These are phyloP conservation scores for Eutrigla gurnardus DNA, from an alignment of 2,797 vertebrate genomes.

Conservation along the genomic window DNA sequence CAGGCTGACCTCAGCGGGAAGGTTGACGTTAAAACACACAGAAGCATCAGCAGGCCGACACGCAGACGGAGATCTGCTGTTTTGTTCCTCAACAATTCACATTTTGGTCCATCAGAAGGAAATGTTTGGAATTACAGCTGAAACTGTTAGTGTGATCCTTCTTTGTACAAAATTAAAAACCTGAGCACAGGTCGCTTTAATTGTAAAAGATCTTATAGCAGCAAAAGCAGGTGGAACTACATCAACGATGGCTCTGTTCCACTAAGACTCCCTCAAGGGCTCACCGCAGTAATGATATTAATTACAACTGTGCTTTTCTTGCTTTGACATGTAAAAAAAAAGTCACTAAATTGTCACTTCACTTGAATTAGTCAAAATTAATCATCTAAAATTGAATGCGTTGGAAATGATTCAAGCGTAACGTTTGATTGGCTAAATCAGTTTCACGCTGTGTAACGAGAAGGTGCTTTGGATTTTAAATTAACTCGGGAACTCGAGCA, in stretches of 20 bases:
- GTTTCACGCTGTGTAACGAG: background rate
- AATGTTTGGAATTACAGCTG: background rate
- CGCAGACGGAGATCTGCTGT: background rate
- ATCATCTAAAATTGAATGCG: background rate
- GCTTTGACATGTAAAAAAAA: too few species aligned
- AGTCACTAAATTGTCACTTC: too few species aligned
- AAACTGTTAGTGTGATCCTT: background rate
- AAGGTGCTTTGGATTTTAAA: background rate
- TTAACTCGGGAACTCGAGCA: background rate
- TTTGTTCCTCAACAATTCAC: background rate
- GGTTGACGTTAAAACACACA: constrained; percentile 23
- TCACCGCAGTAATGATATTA: too few species aligned
- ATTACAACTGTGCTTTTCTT: too few species aligned
- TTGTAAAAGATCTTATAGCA: background rate
- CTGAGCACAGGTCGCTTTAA: background rate
- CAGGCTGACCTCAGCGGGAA: constrained; percentile 30
- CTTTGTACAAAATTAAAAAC: background rate
- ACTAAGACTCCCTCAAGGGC: background rate
- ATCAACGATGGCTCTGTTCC: constrained; percentile 1
- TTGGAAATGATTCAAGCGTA: background rate
- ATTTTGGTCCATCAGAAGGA: background rate
- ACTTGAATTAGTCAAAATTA: background rate
- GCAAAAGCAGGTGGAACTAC: background rate
- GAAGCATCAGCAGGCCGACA: background rate
- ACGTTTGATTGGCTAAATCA: background rate